Percentiles rank a stretch among this genome's conserved stretches.
Evolutionary conservation across 2,797 vertebrate species (phyloP).

Genomic region (Hozukius guyotensis): DNA sequence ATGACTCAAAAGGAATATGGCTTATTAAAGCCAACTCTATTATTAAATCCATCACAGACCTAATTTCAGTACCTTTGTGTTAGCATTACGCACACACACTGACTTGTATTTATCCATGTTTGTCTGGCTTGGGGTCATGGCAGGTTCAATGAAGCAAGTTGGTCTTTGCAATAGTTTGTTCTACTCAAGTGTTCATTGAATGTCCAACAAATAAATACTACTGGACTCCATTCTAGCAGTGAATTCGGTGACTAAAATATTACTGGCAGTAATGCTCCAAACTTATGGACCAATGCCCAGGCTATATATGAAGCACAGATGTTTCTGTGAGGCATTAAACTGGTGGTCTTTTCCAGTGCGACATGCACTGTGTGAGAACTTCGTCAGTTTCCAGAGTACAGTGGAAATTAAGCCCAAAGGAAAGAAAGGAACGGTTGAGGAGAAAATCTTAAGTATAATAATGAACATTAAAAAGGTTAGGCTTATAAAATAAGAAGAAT

Average conservation of each 20-base stretch:
- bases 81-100: not conserved
- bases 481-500: not conserved
- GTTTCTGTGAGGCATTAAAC: not conserved
- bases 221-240: not conserved
- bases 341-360: not conserved
- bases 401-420: slow-evolving; percentile 2
- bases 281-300: not conserved
- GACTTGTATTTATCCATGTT: not conserved
- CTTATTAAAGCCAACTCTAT: slow-evolving; percentile 11
- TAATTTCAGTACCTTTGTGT: not conserved
- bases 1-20: slow-evolving; percentile 7
- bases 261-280: not conserved
- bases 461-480: slow-evolving; percentile 15
- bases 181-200: not conserved
- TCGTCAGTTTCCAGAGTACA: not conserved
- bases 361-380: not conserved
- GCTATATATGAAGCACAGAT: not conserved
- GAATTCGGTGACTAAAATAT: not conserved
- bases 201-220: not conserved
- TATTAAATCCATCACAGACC: slow-evolving; percentile 1
- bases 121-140: not conserved
- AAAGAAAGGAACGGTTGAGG: not conserved
- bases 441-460: not conserved
- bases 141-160: not conserved
- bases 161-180: not conserved